Base-by-base conservation (phyloP, 1,140 invertebrate genomes). In the Drosophila nannoptera region DNA sequence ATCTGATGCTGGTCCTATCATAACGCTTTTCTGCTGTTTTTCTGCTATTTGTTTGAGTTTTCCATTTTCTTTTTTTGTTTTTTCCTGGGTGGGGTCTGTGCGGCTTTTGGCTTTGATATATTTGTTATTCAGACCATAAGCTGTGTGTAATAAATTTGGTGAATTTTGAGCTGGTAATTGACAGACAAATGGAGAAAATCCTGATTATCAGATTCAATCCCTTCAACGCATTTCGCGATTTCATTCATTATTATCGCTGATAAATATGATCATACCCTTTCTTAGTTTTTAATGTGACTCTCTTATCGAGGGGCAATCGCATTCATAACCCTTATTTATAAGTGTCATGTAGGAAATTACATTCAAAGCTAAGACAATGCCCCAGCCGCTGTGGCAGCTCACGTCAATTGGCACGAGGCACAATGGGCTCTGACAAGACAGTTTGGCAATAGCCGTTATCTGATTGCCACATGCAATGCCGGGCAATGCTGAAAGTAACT, bases 71-170 rank as follows among this genome's bases (percentile, higher is more conserved):
- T 48, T 8, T 46, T 73, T 59, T 43, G 56, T 69, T 78, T 78
- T 69, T 56, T 59, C 9, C 32, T 60, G 32, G 22, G 1, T 2
- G 22, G 3, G 22, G 22, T 78, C 66, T 76, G 69, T 48, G 72
- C 66, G 69, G 73, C 65, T 83, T 84, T 83, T 80, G 67, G 73
- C 73, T 83, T 84, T 84, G 78, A 82, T 82, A 84, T 83, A 84
- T 83, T 76, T 83, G 80, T 80, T 80, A 73, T 69, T 65, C 62
- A 68, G 72, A 76, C 80, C 80, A 84, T 73, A 75, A 78, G 80
- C 80, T 70, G 58, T 69, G 55, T 50, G 73, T 76, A 76, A 84
- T 80, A 78, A 80, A 83, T 78, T 75, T 73, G 62, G 75, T 49
- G 55, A 58, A 66, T 66, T 74, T 81, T 70, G 62, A 81, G 66